Evolutionary conservation across 2,113 vertebrate species (phyloP).

Genomic region (Scortum barcoo): DNA sequence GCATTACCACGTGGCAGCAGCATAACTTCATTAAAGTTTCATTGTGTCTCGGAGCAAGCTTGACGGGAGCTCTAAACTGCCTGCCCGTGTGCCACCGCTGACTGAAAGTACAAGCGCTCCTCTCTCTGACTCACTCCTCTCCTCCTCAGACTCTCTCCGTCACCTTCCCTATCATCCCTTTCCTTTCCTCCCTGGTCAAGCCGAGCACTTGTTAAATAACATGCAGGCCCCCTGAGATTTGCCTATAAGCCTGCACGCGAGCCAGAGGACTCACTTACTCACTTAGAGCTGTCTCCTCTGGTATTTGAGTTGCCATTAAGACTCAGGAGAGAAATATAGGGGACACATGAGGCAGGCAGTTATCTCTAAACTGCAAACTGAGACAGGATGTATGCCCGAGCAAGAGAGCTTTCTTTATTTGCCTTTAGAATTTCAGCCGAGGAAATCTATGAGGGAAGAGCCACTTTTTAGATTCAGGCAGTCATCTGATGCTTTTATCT

Average conservation of each 20-base stretch:
- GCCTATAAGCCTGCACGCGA: slow-evolving; percentile 24
- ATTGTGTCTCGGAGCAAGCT: slow-evolving; percentile 66
- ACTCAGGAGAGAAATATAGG: slow-evolving; percentile 2
- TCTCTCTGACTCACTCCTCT: slow-evolving; percentile 18
- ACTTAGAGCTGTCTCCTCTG: slow-evolving; percentile 52
- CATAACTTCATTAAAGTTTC: slow-evolving; percentile 72
- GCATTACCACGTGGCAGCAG: slow-evolving; percentile 52
- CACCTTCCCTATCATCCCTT: slow-evolving; percentile 1
- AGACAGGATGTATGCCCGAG: background rate
- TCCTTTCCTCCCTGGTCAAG: slow-evolving; percentile 12
- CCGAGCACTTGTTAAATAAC: slow-evolving; percentile 54
- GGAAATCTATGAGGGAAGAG: background rate
- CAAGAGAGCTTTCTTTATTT: background rate
- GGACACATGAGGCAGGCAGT: slow-evolving; percentile 10
- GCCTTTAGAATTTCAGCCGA: background rate
- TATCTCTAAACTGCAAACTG: background rate
- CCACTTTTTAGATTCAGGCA: background rate
- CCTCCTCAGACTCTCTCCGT: background rate
- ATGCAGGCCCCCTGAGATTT: slow-evolving; percentile 48
- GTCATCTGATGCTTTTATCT: slow-evolving; percentile 23
- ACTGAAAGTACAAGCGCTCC: slow-evolving; percentile 27
- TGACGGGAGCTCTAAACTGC: slow-evolving; percentile 55
- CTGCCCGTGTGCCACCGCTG: slow-evolving; percentile 15
- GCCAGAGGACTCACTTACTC: slow-evolving; percentile 36
- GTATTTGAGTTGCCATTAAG: slow-evolving; percentile 32